Evolutionary conservation across 2,113 vertebrate genomes (phyloP).

Genomic region (Ciconia maguari): DNA sequence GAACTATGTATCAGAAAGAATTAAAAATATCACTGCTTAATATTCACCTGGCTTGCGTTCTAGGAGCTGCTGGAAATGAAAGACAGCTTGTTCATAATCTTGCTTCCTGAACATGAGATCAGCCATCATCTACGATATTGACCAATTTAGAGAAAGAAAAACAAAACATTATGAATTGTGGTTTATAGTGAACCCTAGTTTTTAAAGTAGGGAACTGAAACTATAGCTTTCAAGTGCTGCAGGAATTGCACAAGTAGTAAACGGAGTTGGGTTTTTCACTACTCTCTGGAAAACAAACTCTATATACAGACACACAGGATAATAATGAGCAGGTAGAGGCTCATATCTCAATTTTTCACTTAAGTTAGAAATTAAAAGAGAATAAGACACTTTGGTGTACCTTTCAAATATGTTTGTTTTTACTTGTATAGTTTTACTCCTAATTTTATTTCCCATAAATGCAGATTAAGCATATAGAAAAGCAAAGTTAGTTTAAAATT

Average conservation of each 20-base stretch:
- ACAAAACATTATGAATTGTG: neutral
- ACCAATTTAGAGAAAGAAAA: neutral
- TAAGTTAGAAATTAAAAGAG: neutral
- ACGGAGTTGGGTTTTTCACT: neutral
- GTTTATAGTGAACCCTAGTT: neutral
- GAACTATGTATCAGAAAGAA: neutral
- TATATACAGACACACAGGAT: neutral
- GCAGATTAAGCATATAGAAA: neutral
- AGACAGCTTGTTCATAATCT: slow-evolving; percentile 93
- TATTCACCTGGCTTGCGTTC: slow-evolving; percentile 88
- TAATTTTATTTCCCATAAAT: neutral
- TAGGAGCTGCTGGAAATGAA: slow-evolving; percentile 92
- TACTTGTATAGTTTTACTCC: neutral
- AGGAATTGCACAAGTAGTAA: neutral
- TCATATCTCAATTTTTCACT: neutral
- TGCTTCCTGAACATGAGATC: slow-evolving; percentile 96
- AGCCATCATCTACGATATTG: slow-evolving; percentile 89
- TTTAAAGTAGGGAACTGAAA: neutral
- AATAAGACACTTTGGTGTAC: neutral
- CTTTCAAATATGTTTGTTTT: neutral
- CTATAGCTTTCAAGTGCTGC: neutral
- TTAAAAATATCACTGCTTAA: neutral
- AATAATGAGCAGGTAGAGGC: neutral
- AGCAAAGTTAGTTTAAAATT: neutral
- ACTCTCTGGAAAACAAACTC: neutral